Conservation (phyloP, 2,113 vertebrate genomes). For the Burhinus bistriatus region DNA sequence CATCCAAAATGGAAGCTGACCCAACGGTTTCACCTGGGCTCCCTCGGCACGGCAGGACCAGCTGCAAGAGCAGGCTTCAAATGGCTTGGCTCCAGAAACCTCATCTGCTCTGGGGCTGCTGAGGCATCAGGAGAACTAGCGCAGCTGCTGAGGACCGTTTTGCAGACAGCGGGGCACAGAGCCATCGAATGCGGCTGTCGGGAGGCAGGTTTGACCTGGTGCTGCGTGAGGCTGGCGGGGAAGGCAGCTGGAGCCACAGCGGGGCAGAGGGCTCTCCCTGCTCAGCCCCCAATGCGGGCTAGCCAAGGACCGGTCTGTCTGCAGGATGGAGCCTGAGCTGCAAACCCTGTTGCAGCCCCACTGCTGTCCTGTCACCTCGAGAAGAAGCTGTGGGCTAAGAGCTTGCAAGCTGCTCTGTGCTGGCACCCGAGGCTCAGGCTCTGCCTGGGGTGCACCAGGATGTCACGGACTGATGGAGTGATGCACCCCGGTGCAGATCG, state of each 20-base stretch:
- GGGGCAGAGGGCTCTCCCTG: neutral
- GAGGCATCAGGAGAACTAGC: neutral
- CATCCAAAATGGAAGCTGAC: neutral
- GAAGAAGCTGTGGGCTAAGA: neutral
- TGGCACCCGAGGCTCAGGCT: neutral
- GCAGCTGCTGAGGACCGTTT: neutral
- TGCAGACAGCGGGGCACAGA: neutral
- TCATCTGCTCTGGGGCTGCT: neutral
- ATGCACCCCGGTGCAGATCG: neutral
- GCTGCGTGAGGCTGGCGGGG: neutral
- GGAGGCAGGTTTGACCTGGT: neutral
- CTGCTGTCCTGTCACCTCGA: neutral
- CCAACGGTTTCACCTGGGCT: neutral
- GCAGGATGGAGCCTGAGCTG: neutral
- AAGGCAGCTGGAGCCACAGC: neutral
- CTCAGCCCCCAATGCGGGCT: neutral
- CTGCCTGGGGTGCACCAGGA: neutral
- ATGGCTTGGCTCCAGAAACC: neutral
- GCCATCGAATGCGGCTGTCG: fast-evolving
- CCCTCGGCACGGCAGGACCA: neutral
- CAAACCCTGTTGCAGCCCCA: neutral
- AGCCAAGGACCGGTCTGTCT: neutral
- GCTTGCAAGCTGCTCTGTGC: neutral
- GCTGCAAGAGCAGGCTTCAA: neutral
- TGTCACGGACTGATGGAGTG: no score